phyloP scores from a whole-genome alignment of 2,113 vertebrate species.

The Oreocharis arfaki region DNA sequence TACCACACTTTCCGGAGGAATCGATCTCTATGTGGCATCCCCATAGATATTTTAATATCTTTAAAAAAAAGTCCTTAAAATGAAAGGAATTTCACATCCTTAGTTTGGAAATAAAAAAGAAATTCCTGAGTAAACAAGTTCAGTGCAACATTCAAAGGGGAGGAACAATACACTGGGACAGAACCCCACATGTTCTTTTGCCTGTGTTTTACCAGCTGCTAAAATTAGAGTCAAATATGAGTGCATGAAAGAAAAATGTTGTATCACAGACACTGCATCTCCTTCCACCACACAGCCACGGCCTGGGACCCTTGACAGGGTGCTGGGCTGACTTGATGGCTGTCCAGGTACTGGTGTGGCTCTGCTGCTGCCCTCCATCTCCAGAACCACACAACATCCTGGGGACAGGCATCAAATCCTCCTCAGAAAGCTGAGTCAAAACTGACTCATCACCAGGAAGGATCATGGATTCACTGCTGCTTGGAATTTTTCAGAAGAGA shows the following conservation, averaged over 20 bases:
- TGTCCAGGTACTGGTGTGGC: not conserved
- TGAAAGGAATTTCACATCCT: not conserved
- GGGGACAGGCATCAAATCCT: not conserved
- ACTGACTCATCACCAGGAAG: not conserved
- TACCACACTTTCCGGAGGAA: not conserved
- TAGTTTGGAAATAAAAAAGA: not conserved
- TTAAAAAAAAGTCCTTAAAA: not conserved
- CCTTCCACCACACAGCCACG: not conserved
- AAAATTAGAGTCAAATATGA: not conserved
- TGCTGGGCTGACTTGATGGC: rapidly evolving
- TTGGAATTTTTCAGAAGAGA: not conserved
- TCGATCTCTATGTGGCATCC: not conserved
- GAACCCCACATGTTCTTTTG: not conserved
- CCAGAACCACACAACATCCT: rapidly evolving
- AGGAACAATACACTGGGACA: not conserved
- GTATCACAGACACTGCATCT: not conserved
- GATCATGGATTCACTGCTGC: not conserved
- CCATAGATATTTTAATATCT: not conserved
- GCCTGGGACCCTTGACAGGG: rapidly evolving
- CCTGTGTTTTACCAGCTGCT: not conserved
- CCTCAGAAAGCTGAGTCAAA: not conserved
- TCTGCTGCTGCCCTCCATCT: not conserved
- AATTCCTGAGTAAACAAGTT: not conserved
- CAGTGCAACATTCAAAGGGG: not conserved
- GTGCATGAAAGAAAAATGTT: not conserved